These are phyloP conservation scores for Manacus vitellinus DNA, from an alignment of 2,113 vertebrate genomes.

Conservation along the genomic window DNA sequence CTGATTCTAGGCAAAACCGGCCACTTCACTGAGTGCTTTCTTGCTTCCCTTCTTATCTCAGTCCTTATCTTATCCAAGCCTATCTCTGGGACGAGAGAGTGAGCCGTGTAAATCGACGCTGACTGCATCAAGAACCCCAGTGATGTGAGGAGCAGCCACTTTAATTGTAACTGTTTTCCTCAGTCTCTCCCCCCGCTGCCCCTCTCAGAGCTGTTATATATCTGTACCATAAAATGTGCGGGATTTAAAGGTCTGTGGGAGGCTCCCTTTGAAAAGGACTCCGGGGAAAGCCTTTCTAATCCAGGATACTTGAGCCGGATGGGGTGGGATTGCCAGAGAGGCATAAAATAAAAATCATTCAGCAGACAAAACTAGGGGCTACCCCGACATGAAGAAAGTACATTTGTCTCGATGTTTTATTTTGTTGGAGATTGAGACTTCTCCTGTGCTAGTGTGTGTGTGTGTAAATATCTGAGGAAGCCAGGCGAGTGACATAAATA, in stretches of 20 bases:
- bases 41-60: neutral
- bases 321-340: constrained; percentile 67
- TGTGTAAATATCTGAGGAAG: neutral
- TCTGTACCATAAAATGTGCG: constrained; percentile 66
- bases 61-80: neutral
- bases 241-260: constrained; percentile 74
- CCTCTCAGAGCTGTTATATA: constrained; percentile 61
- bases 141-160: neutral
- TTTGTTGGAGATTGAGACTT: neutral
- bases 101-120: neutral
- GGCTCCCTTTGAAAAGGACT: constrained; percentile 74
- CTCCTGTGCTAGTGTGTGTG: neutral
- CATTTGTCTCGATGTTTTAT: neutral
- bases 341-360: constrained; percentile 68
- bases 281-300: constrained; percentile 71
- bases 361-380: constrained; percentile 39
- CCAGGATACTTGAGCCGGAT: constrained; percentile 73
- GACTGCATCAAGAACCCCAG: neutral
- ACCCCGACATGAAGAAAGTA: neutral
- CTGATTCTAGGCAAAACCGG: neutral
- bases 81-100: neutral
- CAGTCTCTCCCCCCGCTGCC: neutral
- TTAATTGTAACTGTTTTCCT: neutral
- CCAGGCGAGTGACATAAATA: constrained; percentile 42
- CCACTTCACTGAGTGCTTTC: neutral